Conservation (phyloP, 2,113 vertebrate genomes). For the Prionailurus bengalensis region DNA sequence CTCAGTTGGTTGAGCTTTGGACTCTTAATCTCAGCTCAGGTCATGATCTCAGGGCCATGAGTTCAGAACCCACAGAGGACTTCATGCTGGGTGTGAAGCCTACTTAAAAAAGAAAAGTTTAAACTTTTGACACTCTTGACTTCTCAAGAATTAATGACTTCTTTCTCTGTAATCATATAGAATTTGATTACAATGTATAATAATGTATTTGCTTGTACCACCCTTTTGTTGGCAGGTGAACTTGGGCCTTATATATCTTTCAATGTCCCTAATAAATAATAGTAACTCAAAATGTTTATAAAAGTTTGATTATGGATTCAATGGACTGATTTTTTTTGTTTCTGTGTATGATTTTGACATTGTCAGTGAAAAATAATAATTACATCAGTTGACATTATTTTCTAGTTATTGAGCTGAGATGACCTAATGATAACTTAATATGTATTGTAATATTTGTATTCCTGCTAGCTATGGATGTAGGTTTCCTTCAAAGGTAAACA, state of each 20-base stretch:
- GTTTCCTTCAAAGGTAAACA: conserved; percentile 29
- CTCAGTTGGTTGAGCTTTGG: too few species aligned
- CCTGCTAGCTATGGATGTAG: background rate
- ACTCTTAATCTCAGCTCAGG: too few species aligned
- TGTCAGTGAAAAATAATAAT: background rate
- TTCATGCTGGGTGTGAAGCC: too few species aligned
- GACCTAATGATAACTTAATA: background rate
- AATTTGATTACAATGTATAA: background rate
- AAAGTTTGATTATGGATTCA: background rate
- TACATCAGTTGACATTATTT: background rate
- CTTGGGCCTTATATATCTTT: background rate
- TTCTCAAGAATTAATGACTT: background rate
- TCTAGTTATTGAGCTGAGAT: background rate
- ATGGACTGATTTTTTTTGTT: background rate
- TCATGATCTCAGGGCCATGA: too few species aligned
- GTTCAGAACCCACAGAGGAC: too few species aligned
- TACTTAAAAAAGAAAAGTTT: background rate
- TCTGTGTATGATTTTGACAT: background rate
- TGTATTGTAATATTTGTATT: background rate
- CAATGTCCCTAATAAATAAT: background rate
- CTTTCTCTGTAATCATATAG: background rate
- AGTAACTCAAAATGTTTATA: background rate
- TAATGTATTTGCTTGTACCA: background rate
- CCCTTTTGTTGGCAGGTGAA: background rate
- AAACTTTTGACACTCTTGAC: background rate